These are phyloP conservation scores for Scalopus aquaticus DNA, from an alignment of 2,113 vertebrate genomes.

Conservation along the genomic window DNA sequence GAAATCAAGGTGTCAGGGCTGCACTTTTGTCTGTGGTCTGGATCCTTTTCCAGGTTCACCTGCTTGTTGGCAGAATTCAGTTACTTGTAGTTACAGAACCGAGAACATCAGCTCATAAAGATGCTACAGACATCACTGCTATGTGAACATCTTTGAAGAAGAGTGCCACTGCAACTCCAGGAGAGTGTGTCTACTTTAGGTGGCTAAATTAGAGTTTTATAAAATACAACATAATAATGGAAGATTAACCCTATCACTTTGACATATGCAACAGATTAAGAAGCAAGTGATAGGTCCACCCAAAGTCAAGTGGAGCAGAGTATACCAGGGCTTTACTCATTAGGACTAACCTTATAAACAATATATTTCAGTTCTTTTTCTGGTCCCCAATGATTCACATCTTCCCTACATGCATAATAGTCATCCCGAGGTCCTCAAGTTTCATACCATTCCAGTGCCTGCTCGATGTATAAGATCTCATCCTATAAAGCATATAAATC, in stretches of 20 bases:
- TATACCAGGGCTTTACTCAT: not conserved
- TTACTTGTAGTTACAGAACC: not conserved
- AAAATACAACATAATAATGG: not conserved
- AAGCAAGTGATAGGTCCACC: not conserved
- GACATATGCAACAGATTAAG: not conserved
- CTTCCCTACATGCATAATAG: not conserved
- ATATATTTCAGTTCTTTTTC: not conserved
- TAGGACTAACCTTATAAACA: not conserved
- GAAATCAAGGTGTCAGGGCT: not conserved
- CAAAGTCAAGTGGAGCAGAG: not conserved
- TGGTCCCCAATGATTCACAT: not conserved
- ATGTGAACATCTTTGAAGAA: fast-evolving
- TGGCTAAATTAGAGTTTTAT: not conserved
- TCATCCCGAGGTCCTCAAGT: not conserved
- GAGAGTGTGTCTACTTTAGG: not conserved
- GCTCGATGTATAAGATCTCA: not conserved
- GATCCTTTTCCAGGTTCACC: not conserved
- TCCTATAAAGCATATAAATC: not conserved
- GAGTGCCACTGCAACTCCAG: not conserved
- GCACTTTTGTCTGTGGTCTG: no score
- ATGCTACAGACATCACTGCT: not conserved
- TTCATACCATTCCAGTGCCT: not conserved
- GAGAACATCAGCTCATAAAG: not conserved
- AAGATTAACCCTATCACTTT: not conserved
- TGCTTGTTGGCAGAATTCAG: not conserved